These are phyloP conservation scores for Myotis planiceps DNA, from an alignment of 2,797 vertebrate genomes.

Conservation along the genomic window DNA sequence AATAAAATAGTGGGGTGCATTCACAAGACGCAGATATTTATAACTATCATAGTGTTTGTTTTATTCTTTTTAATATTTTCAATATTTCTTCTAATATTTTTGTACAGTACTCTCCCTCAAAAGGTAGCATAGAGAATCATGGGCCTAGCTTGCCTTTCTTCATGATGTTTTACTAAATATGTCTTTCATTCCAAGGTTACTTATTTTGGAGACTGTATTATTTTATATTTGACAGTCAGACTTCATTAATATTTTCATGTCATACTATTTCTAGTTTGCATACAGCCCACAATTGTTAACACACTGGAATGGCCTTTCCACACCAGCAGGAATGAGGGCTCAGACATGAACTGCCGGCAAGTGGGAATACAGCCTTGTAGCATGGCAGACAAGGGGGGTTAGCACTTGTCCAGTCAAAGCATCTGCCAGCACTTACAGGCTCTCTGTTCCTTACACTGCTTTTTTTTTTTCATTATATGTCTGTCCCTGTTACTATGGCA, in stretches of 20 bases:
- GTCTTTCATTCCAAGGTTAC: background rate
- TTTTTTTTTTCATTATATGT: background rate
- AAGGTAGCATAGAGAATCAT: background rate
- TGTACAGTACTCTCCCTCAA: background rate
- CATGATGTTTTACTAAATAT: background rate
- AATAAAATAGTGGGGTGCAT: background rate
- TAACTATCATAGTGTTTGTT: background rate
- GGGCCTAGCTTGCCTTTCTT: background rate
- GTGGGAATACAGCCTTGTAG: background rate
- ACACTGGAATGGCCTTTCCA: background rate
- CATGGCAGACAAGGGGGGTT: background rate
- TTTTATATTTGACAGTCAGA: background rate
- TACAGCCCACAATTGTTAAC: background rate
- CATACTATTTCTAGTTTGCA: background rate
- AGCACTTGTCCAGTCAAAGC: background rate
- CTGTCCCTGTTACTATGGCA: background rate
- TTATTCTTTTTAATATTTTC: background rate
- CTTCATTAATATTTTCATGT: background rate
- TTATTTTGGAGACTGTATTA: background rate
- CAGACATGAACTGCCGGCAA: background rate
- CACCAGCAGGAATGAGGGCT: background rate
- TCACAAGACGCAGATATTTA: background rate
- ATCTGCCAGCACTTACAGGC: background rate
- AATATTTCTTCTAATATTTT: background rate
- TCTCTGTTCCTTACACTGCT: background rate